phyloP scores from a whole-genome alignment of 2,888 invertebrate species.

The Alsophila aescularia region DNA sequence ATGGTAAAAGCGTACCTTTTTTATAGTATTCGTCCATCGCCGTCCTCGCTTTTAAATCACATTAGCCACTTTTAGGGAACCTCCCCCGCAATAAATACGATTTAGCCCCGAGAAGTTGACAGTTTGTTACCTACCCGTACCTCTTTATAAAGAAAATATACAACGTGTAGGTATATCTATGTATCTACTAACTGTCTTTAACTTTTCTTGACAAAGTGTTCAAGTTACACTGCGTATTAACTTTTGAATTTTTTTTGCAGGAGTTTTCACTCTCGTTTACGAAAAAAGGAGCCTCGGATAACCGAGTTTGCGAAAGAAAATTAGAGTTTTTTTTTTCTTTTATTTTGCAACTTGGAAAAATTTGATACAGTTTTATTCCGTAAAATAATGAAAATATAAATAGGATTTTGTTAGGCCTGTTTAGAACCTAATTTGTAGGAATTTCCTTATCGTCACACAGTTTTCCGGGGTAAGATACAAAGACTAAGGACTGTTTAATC shows the following conservation, averaged over 20 bases:
- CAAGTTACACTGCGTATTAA: slow-evolving; percentile 44
- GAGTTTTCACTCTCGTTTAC: slow-evolving; percentile 40
- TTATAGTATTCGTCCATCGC: not conserved
- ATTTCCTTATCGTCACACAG: not conserved
- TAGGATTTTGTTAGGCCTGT: slow-evolving; percentile 11
- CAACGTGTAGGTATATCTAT: not conserved
- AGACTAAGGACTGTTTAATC: too few relatives aligned
- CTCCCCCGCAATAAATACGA: not conserved
- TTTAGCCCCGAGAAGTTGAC: slow-evolving; percentile 2
- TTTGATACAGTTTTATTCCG: slow-evolving; percentile 23
- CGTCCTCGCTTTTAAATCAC: slow-evolving; percentile 2
- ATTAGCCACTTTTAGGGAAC: not conserved
- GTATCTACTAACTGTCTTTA: slow-evolving; percentile 8
- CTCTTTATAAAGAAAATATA: not conserved
- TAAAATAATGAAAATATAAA: slow-evolving; percentile 18
- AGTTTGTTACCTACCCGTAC: not conserved
- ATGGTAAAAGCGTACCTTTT: too few relatives aligned
- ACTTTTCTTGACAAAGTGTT: slow-evolving; percentile 35
- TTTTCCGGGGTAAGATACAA: not conserved
- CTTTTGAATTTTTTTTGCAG: slow-evolving; percentile 44
- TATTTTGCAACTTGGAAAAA: slow-evolving; percentile 31
- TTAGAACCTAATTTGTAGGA: slow-evolving; percentile 5
- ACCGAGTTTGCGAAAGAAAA: slow-evolving; percentile 46
- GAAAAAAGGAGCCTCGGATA: slow-evolving; percentile 36
- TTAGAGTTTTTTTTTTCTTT: slow-evolving; percentile 42